Evolutionary conservation across 2,113 vertebrate genomes (phyloP).

Genomic region (Sapayoa aenigma): DNA sequence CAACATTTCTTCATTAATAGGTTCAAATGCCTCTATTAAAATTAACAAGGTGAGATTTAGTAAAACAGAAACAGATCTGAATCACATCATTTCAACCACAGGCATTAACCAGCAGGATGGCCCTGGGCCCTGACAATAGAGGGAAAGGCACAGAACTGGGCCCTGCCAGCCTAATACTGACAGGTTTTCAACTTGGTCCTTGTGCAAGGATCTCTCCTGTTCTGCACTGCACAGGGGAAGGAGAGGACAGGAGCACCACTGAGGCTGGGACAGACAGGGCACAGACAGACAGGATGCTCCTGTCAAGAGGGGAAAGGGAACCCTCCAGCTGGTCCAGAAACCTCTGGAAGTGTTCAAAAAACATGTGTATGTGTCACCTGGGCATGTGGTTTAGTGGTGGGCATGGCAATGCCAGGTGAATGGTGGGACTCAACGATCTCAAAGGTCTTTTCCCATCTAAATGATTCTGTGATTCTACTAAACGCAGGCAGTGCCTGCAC

Average conservation of each 20-base stretch:
- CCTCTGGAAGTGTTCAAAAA: not conserved
- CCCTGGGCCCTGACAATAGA: not conserved
- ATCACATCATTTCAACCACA: not conserved
- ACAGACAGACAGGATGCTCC: not conserved
- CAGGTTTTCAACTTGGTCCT: not conserved
- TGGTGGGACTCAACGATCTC: not conserved
- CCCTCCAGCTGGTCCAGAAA: not conserved
- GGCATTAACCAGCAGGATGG: not conserved
- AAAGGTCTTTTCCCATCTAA: not conserved
- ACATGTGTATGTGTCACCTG: not conserved
- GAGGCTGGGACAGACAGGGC: not conserved
- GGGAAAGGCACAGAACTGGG: not conserved
- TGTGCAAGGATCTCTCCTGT: not conserved
- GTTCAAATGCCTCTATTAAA: constrained; percentile 20
- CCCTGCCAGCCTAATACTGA: too few species aligned
- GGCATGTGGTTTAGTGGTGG: not conserved
- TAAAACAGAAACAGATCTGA: not conserved
- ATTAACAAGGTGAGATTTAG: constrained; percentile 4
- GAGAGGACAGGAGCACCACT: not conserved
- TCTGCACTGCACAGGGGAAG: not conserved
- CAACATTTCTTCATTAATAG: not conserved
- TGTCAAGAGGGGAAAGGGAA: not conserved
- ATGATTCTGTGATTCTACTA: not conserved
- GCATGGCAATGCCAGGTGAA: not conserved
- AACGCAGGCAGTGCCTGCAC: not conserved